phyloP scores from a whole-genome alignment of 2,797 vertebrate genomes.

The Caiman crocodilus region DNA sequence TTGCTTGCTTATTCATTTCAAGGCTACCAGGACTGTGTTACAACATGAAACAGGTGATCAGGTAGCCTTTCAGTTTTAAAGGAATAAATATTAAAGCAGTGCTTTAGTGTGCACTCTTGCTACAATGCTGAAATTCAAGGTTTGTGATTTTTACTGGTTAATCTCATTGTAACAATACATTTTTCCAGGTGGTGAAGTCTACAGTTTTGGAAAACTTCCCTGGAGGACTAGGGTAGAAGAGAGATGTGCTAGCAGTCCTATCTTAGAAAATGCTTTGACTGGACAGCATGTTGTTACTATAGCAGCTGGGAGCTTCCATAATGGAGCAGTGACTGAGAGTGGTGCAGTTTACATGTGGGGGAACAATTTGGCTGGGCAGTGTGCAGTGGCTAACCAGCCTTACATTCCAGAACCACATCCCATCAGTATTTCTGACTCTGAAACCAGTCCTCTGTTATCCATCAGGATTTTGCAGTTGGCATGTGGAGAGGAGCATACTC shows the following conservation, averaged over 20 bases:
- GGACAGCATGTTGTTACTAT: constrained; percentile 89
- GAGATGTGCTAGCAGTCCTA: constrained; percentile 71
- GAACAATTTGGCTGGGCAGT: constrained; percentile 91
- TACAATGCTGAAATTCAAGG: background rate
- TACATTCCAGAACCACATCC: constrained; percentile 89
- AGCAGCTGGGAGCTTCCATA: constrained; percentile 92
- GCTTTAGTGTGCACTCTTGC: background rate
- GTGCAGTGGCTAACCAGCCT: constrained; percentile 85
- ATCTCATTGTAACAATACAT: background rate
- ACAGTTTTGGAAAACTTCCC: constrained; percentile 91
- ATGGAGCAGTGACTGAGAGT: constrained; percentile 91
- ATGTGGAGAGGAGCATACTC: constrained; percentile 91
- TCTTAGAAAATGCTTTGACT: constrained; percentile 87
- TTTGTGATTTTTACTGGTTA: background rate
- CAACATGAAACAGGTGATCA: background rate
- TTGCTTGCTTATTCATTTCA: background rate
- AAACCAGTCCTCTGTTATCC: constrained; percentile 79
- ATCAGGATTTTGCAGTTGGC: constrained; percentile 90
- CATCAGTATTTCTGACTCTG: constrained; percentile 86
- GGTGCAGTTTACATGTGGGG: constrained; percentile 97
- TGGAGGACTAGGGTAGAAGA: constrained; percentile 85
- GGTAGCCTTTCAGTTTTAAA: background rate
- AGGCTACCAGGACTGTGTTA: background rate
- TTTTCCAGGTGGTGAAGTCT: constrained; percentile 91
- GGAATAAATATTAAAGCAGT: background rate